These are phyloP conservation scores for Hydropsyche betteni DNA, from an alignment of 2,888 invertebrate genomes.

Conservation along the genomic window DNA sequence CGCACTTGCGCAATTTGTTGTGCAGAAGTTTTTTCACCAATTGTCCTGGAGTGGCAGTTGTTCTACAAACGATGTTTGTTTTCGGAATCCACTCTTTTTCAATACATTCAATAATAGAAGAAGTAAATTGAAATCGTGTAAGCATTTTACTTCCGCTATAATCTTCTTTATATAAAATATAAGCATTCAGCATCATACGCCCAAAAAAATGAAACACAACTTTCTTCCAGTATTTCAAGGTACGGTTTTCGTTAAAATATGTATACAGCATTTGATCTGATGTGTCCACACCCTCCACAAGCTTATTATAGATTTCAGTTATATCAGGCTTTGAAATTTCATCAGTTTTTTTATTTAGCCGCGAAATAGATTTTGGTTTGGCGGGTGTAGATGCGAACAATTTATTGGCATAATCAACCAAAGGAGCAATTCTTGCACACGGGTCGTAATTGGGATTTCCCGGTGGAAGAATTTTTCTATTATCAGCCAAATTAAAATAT, in stretches of 20 bases:
- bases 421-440: constrained; percentile 43
- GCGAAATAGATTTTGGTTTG: constrained; percentile 32
- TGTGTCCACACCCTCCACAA: constrained; percentile 53
- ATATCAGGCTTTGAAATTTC: constrained; percentile 35
- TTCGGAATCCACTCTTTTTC: too few species aligned
- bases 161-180: too few species aligned
- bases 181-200: constrained; percentile 42
- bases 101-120: too few species aligned
- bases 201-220: constrained; percentile 53
- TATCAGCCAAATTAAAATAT: constrained; percentile 43
- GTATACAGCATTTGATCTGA: constrained; percentile 53
- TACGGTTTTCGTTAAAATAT: constrained; percentile 53
- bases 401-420: constrained; percentile 53
- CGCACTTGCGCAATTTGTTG: too few species aligned
- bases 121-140: too few species aligned
- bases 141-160: too few species aligned
- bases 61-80: too few species aligned
- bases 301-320: constrained; percentile 51
- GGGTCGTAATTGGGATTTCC: constrained; percentile 52
- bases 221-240: constrained; percentile 53
- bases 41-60: too few species aligned
- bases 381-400: constrained; percentile 46
- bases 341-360: constrained; percentile 21
- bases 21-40: too few species aligned
- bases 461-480: constrained; percentile 45